These are phyloP conservation scores for Podarcis raffonei DNA, from an alignment of 2,113 vertebrate species.

Conservation along the genomic window DNA sequence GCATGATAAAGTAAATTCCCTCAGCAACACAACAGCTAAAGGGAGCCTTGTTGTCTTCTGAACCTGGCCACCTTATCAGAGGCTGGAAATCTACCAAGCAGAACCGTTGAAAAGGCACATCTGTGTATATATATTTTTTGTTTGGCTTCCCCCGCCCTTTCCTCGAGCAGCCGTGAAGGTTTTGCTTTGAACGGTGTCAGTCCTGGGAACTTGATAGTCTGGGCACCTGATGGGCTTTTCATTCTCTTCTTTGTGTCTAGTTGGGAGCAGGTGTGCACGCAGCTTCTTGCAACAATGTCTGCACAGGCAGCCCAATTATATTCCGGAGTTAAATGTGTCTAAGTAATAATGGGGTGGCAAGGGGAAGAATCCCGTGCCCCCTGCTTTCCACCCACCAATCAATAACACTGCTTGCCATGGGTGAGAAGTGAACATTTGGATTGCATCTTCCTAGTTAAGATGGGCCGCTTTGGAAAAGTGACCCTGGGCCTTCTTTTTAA, in stretches of 20 bases:
- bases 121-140: not conserved
- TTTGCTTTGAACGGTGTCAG: not conserved
- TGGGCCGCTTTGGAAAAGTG: not conserved
- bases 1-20: not conserved
- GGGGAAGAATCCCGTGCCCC: not conserved
- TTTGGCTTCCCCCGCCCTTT: not conserved
- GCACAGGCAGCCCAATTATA: not conserved
- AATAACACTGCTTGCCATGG: not conserved
- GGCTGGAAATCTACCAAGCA: not conserved
- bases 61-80: not conserved
- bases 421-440: not conserved
- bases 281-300: not conserved
- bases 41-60: not conserved
- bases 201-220: not conserved
- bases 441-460: not conserved
- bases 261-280: not conserved
- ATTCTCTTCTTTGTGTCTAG: not conserved
- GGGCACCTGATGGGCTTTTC: not conserved
- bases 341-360: not conserved
- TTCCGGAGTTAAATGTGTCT: not conserved
- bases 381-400: accelerated
- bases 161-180: not conserved
- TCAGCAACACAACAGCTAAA: not conserved
- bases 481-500: not conserved
- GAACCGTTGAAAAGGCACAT: not conserved